Base-by-base conservation (phyloP, 2,797 vertebrate species). In the Myotis daubentonii region DNA sequence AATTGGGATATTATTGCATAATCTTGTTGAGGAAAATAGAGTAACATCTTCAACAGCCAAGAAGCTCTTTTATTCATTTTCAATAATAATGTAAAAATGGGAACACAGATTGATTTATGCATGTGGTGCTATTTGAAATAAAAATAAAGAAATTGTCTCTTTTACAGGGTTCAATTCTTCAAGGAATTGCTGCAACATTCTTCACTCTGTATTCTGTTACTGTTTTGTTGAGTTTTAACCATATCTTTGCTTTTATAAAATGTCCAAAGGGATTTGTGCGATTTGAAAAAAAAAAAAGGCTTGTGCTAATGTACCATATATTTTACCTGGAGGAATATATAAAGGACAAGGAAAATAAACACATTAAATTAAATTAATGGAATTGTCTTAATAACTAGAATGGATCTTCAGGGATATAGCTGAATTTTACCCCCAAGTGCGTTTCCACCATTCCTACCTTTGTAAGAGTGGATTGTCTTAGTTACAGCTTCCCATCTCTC, bases 11-110 rank as follows among this genome's bases (percentile, higher is more conserved):
- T 96, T 96, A 93, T 93, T 97, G 79, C 79, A 93, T 95, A 91
- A 96, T 96, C 94, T 89, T 93, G 93, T 95, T 96, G 68, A 97
- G 91, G 78, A 92, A 95, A 97, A 96, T 93, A 94, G 81, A 51
- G 51, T 91, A 80, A 89, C 90, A 96, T 78, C 22, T 95, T 97
- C 90, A 97, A 93, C 86, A 97, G 72, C 83, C 72, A 90, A 57
- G 57, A 89, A 96, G 68, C 89, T 70, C 25, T 97, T 97, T 96
- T 95, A 96, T 97, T 97, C 94, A 91, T 78, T 97, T 97, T 96
- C 92, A 91, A 96, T 94, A 96, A 71, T 96, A 96, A 91, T 85
- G 11, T 89, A 96, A 97, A 87, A 95, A 80, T 94, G 89, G 33
- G 44, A 71, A 76, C 78, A 87, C n/a, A 90, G 71, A 72, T 95